phyloP scores from a whole-genome alignment of 2,113 vertebrate species.

The Fukomys damarensis region DNA sequence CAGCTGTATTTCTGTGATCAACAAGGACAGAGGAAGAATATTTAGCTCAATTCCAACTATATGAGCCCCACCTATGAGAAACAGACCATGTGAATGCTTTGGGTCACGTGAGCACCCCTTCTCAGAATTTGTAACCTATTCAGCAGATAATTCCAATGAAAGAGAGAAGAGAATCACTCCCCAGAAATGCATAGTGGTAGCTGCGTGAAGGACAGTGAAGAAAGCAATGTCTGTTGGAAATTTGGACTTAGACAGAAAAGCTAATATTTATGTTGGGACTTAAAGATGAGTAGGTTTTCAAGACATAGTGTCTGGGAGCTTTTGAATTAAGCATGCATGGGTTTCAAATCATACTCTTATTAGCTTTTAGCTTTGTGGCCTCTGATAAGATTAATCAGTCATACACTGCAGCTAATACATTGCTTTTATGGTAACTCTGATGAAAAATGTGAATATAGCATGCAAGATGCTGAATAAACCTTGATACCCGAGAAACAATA shows the following conservation, averaged over 20 bases:
- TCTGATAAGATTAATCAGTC: background rate
- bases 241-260: background rate
- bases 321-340: background rate
- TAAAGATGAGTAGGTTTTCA: background rate
- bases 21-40: background rate
- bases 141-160: background rate
- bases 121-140: background rate
- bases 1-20: slow-evolving; percentile 55
- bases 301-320: background rate
- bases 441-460: background rate
- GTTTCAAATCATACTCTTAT: background rate
- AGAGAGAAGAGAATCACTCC: background rate
- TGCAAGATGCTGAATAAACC: background rate
- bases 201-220: background rate
- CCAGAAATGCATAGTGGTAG: background rate
- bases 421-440: background rate
- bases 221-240: background rate
- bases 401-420: background rate
- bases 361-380: background rate
- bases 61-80: background rate
- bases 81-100: background rate
- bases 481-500: background rate
- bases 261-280: background rate
- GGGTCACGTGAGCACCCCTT: background rate
- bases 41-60: background rate